Evolutionary conservation across 2,888 invertebrate species (phyloP).

Genomic region (Amphipyra berbera): DNA sequence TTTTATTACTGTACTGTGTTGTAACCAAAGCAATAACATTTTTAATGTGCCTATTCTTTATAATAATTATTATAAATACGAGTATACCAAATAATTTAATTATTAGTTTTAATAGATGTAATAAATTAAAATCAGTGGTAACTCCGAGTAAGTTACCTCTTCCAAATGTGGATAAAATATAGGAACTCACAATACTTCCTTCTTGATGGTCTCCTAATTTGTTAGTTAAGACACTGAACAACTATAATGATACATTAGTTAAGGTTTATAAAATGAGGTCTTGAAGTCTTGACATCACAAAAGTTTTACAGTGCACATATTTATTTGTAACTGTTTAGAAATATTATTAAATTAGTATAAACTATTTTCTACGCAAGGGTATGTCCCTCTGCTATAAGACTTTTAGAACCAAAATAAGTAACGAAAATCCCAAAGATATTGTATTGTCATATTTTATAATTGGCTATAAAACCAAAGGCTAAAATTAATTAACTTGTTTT

Average conservation of each 20-base stretch:
- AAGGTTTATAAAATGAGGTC: constrained; percentile 57
- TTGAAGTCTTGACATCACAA: constrained; percentile 72
- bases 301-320: constrained; percentile 64
- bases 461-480: constrained; percentile 86
- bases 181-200: constrained; percentile 49
- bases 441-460: constrained; percentile 67
- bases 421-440: constrained; percentile 70
- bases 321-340: constrained; percentile 58
- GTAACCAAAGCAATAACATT: constrained; percentile 89
- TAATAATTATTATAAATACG: constrained; percentile 70
- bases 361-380: constrained; percentile 43
- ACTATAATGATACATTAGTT: constrained; percentile 63
- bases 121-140: constrained; percentile 46
- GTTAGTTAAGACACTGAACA: constrained; percentile 77
- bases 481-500: constrained; percentile 69
- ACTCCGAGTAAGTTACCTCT: constrained; percentile 39
- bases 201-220: constrained; percentile 74
- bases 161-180: constrained; percentile 40
- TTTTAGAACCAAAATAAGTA: constrained; percentile 60
- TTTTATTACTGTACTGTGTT: constrained; percentile 83
- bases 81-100: constrained; percentile 84
- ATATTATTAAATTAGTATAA: constrained; percentile 51
- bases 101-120: constrained; percentile 60
- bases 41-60: constrained; percentile 85
- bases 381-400: constrained; percentile 49